Evolutionary conservation across 2,888 invertebrate species (phyloP), one percentile per base, ranked within the genome.

Genomic region (Meteorus cinctellus): DNA sequence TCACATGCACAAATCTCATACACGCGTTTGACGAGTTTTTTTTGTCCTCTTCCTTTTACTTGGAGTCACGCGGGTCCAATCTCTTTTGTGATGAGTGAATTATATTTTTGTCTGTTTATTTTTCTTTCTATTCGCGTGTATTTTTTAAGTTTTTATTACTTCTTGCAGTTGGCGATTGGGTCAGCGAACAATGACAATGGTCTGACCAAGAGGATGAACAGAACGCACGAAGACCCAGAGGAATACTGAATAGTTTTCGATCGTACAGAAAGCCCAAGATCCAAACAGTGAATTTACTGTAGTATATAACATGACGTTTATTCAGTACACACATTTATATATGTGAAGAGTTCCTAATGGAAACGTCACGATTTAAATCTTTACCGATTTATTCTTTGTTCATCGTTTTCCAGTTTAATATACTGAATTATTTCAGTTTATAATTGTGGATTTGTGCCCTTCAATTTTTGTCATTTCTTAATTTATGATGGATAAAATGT

Each of bases 161-260:
- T 19, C 34, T 65, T 10, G 10, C 3, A 6, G 65, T 62, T 62
- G 14, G 14, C 31, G n/a, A 31, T 16, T 55, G 34, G 34, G 8
- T 12, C 8, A 5, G 8, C 41, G 2, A 41, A 5, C 41, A 12
- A 41, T 12, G 12, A 41, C 41, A 41, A 41, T 41, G 41, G 62
- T 29, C 31, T 24, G 66, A 65, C 48, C 36, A 34, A 65, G 51
- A 48, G 66, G 55, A 72, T 63, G 75, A 70, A 70, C 70, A 36
- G 51, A 75, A 69, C 69, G 69, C 65, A 70, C 27, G 75, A 63
- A 55, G 36, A 75, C 62, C 59, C 45, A 5, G 55, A 66, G 63
- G 75, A 75, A 75, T 75, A 75, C 75, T 75, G 75, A 75, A 70
- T 51, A 75, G 75, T 63, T 60, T 41, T 34, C 34, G 29, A 65